These are phyloP conservation scores for Homarus americanus DNA, from an alignment of 1,140 invertebrate genomes.

Conservation along the genomic window DNA sequence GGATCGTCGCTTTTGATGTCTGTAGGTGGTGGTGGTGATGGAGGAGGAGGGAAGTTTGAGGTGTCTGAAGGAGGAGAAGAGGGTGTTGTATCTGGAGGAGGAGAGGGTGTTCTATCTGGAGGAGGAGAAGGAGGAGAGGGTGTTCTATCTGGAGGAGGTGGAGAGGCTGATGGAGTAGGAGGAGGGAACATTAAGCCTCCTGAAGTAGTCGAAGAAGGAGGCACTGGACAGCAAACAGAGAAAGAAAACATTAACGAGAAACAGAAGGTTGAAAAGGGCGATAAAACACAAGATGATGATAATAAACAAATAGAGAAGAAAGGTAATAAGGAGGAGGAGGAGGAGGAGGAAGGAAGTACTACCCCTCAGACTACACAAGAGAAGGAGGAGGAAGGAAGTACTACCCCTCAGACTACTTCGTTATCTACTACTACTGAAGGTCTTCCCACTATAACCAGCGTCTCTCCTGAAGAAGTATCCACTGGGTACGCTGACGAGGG, in stretches of 20 bases:
- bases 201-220: neutral
- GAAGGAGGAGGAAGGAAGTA: too few relatives aligned
- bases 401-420: too few relatives aligned
- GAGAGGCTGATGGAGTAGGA: neutral
- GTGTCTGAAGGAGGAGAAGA: constrained; percentile 12
- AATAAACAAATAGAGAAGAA: too few relatives aligned
- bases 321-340: too few relatives aligned
- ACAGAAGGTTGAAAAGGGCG: neutral
- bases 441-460: neutral
- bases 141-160: neutral
- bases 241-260: neutral
- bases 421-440: neutral
- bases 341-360: too few relatives aligned
- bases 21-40: too few relatives aligned
- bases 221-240: neutral
- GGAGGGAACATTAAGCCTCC: neutral
- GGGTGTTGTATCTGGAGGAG: neutral
- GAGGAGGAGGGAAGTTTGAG: neutral
- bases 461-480: neutral
- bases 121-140: neutral
- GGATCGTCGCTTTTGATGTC: too few relatives aligned
- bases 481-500: neutral
- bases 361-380: too few relatives aligned
- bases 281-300: too few relatives aligned
- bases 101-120: too few relatives aligned